Conservation (phyloP, 2,888 invertebrate species). For the Lochmaea capreae region DNA sequence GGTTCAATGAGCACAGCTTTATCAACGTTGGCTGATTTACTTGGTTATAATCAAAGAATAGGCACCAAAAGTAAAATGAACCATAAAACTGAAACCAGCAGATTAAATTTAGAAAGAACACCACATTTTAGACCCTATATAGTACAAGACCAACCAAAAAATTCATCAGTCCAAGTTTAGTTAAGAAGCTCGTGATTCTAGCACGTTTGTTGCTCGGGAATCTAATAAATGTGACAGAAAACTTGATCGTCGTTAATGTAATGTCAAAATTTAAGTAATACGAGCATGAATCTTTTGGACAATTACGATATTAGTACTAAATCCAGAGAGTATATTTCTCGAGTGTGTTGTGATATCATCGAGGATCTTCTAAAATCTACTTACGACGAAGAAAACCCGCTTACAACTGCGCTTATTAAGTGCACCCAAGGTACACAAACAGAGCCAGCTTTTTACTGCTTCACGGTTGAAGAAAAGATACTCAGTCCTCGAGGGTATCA, state of each 20-base stretch:
- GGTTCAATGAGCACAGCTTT: no score
- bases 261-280: constrained; percentile 50
- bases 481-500: constrained; percentile 15
- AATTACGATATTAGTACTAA: constrained; percentile 44
- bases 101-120: no score
- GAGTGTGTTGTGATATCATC: constrained; percentile 57
- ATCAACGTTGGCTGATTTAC: no score
- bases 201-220: neutral
- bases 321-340: constrained; percentile 54
- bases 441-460: constrained; percentile 21
- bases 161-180: no score
- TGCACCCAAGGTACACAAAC: constrained; percentile 53
- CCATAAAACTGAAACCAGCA: no score
- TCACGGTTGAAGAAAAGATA: neutral
- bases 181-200: no score
- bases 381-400: constrained; percentile 58
- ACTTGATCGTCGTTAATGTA: neutral
- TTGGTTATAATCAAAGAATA: no score
- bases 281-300: constrained; percentile 38
- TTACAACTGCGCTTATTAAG: constrained; percentile 50
- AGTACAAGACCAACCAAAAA: no score
- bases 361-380: constrained; percentile 56
- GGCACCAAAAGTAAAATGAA: no score
- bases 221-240: constrained; percentile 4
- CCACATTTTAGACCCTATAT: no score